Base-by-base conservation (phyloP, 2,797 vertebrate genomes). In the Triplophysa yarkandensis region DNA sequence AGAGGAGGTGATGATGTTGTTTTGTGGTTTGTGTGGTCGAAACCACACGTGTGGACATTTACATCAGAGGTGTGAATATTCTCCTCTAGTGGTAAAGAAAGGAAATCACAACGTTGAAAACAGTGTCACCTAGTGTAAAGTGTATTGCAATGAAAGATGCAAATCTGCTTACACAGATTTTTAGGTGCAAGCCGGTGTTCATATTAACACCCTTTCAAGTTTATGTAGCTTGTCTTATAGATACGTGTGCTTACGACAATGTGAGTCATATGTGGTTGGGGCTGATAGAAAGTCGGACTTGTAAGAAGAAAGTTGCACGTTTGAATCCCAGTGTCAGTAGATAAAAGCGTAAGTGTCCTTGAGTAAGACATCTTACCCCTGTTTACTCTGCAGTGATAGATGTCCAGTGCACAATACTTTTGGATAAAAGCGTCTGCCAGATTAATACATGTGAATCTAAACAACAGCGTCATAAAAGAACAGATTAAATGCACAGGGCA, bases 61-160 rank as follows among this genome's bases (percentile, higher is more conserved):
- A 6, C 23, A 46, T 21, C 19, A 39, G 17, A 25, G 30, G 8
- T 50, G 32, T 19, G n/a, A 64, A 43, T 58, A 16, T 52, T 32
- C 39, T 46, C 71, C 64, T 74, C 66, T 65, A 39, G 61, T 77
- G 79, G 36, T n/a, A 48, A 43, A 66, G 61, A 16, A 25, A 14
- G 43, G 2, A 23, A 46, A 34, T 70, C 36, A 6, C 70, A 64
- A n/a, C 10, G 25, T 25, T 72, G 28, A 2, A 72, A 62, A 41
- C 44, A 0, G 4, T 44, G 63, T 63, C 63, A 44, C 30, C 69
- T 72, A 28, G 76, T 77, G 76, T 54, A 54, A 9, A 57, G 8
- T 30, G 6, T 10, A 21, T 8, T 39, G 19, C 19, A 34, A 1
- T 50, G 6, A 66, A 1, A 23, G n/a, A 34, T 25, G 1, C 4